Evolutionary conservation across 2,888 invertebrate genomes (phyloP).

Genomic region (Fabriciana adippe): DNA sequence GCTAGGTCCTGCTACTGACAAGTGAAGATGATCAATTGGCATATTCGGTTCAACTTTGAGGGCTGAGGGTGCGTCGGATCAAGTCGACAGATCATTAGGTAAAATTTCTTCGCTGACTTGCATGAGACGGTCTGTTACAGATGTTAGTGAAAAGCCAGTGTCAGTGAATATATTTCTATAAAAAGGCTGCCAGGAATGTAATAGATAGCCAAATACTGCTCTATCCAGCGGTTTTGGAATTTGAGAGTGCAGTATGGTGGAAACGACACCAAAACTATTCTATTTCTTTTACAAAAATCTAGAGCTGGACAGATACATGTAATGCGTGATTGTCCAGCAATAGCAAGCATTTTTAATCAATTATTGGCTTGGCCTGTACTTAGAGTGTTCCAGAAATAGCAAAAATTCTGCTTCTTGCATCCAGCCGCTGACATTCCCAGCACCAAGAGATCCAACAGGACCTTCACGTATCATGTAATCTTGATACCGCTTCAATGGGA

Average conservation of each 20-base stretch:
- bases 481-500: constrained; percentile 33
- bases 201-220: constrained; percentile 34
- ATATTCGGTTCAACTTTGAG: no score
- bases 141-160: background rate
- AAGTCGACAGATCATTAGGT: no score
- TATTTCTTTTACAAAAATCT: constrained; percentile 39
- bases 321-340: constrained; percentile 38
- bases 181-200: constrained; percentile 35
- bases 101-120: no score
- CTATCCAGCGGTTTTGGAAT: constrained; percentile 36
- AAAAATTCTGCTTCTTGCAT: constrained; percentile 36
- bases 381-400: no score
- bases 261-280: constrained; percentile 37
- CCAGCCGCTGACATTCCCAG: constrained; percentile 37
- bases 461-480: constrained; percentile 36
- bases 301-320: constrained; percentile 35
- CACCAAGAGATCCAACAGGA: constrained; percentile 18
- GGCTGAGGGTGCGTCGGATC: no score
- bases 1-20: constrained; percentile 17
- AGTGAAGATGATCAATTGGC: background rate
- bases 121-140: no score
- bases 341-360: constrained; percentile 23
- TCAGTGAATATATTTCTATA: constrained; percentile 31
- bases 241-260: constrained; percentile 38
- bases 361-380: no score